Base-by-base conservation (phyloP, 2,888 invertebrate species). In the Cephus runcator region DNA sequence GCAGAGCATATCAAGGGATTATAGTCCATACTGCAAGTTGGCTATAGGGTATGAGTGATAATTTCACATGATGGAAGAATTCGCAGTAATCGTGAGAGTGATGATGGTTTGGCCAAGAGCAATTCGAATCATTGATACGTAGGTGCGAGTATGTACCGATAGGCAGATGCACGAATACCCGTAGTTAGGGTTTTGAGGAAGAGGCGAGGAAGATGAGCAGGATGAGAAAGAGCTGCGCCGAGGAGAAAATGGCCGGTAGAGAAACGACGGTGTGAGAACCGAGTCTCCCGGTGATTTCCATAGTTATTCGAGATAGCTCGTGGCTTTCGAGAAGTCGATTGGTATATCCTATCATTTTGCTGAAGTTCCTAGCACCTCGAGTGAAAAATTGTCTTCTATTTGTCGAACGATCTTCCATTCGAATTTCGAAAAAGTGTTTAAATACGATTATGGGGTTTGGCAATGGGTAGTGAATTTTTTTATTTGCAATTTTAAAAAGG, bases 271-370 rank as follows among this genome's bases (percentile, higher is more conserved):
- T 88, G 88, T 89, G 88, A 88, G 88, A 88, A 88, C 87, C 87
- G 82, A 89, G 87, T 80, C 85, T 85, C 85, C 82, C 82, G 82
- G 83, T 83, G 87, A 89, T 88, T 89, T 89, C 88, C 88, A 88
- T 88, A 88, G 89, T 89, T 89, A 88, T 88, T 88, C 86, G 83
- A 86, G 86, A 87, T 87, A 88, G 84, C 86, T 84, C 82, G 82
- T 71, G 40, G 74, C 82, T 80, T 84, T 82, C 82, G 82, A 81
- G 82, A 79, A 75, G 56, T 56, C 56, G 9, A 56, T 23, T 83
- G 31, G 35, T 11, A 11, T 80, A 85, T 86, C 87, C 86, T 87
- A 87, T 86, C 87, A 86, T 86, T 86, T 86, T 82, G 81, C 79
- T 68, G 6, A 35, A 69, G 71, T 34, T 75, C 35, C 69, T 76